phyloP scores from a whole-genome alignment of 2,113 vertebrate species.

The Etheostoma spectabile region DNA sequence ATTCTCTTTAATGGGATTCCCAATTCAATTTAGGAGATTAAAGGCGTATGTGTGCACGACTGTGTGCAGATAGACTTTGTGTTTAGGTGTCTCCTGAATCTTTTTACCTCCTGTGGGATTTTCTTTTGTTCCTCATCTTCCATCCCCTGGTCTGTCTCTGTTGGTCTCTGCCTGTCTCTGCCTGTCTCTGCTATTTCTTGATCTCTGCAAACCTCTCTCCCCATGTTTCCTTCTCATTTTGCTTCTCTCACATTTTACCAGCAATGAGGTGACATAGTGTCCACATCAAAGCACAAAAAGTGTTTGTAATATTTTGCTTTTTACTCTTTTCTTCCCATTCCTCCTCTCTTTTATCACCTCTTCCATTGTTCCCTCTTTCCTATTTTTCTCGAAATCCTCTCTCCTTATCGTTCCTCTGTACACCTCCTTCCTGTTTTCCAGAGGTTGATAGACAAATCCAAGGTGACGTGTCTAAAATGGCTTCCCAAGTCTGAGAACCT shows the following conservation, averaged over 20 bases:
- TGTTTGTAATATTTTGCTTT: background rate
- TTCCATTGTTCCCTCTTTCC: background rate
- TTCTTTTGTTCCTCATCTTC: background rate
- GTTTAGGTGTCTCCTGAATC: conserved; percentile 4
- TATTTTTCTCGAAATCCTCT: background rate
- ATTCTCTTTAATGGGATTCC: conserved; percentile 31
- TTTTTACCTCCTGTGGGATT: conserved; percentile 5
- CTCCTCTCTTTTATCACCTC: background rate
- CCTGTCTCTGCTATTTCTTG: background rate
- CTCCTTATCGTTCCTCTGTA: background rate
- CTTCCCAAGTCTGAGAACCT: conserved; percentile 91
- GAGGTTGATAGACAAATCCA: conserved; percentile 95
- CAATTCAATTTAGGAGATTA: conserved; percentile 31
- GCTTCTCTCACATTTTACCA: background rate
- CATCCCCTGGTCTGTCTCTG: background rate
- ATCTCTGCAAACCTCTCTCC: background rate
- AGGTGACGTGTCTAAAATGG: conserved; percentile 92
- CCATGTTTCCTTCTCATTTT: too few relatives aligned
- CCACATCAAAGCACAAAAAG: background rate
- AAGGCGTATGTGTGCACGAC: background rate
- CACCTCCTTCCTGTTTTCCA: conserved; percentile 61
- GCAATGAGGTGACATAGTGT: background rate
- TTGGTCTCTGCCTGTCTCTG: background rate
- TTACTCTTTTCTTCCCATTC: background rate
- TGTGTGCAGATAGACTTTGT: conserved; percentile 16